Evolutionary conservation across 92 coral and sea anemone genomes (phyloP).

Genomic region (Phenganax marumi): DNA sequence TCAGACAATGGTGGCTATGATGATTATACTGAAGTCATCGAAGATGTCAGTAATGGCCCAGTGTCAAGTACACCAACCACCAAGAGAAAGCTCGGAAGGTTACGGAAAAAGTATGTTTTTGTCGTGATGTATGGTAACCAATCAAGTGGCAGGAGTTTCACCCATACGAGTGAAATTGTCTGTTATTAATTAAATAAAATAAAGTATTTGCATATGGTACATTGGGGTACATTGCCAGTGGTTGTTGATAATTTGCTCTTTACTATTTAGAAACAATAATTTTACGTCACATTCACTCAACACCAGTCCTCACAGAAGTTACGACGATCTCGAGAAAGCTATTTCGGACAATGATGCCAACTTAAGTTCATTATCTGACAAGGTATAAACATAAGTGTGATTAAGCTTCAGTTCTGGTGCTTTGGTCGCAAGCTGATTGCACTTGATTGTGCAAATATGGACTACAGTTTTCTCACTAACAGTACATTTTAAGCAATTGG

Average conservation of each 20-base stretch:
- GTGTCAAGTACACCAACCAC: slow-evolving; percentile 32
- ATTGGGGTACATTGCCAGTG: neutral
- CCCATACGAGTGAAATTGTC: neutral
- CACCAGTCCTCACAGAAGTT: slow-evolving; percentile 85
- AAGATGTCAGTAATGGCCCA: slow-evolving; percentile 38
- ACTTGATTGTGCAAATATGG: too few relatives aligned
- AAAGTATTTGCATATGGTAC: neutral
- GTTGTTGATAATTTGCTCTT: neutral
- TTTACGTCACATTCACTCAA: slow-evolving; percentile 77
- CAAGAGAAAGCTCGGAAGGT: slow-evolving; percentile 9
- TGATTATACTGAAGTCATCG: slow-evolving; percentile 71
- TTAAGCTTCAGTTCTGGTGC: neutral
- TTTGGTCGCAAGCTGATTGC: too few relatives aligned
- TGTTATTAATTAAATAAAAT: neutral
- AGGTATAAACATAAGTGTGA: slow-evolving; percentile 53
- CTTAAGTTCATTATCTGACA: slow-evolving; percentile 61
- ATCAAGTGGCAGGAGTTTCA: neutral
- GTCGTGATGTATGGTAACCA: neutral
- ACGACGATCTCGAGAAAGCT: slow-evolving; percentile 79
- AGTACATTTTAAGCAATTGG: neutral
- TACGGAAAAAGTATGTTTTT: slow-evolving; percentile 1
- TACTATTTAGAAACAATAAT: slow-evolving; percentile 50
- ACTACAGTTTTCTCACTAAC: too few relatives aligned
- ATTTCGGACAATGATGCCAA: slow-evolving; percentile 91
- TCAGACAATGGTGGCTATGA: slow-evolving; percentile 97